Conservation (phyloP, 2,888 invertebrate genomes). For the Leucophenga maculata region DNA sequence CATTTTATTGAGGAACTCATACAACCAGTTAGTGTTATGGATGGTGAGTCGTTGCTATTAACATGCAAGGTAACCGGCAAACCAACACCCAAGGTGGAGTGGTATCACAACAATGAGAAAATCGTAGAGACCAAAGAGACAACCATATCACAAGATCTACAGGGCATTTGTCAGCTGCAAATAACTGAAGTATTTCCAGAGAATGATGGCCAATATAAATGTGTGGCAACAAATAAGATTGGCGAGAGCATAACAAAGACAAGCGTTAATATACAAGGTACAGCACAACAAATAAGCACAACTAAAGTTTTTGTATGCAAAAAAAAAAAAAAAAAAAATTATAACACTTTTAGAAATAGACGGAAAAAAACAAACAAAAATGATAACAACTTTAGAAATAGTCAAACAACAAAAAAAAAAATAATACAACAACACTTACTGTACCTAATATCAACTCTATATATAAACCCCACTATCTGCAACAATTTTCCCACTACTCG, state of each 20-base stretch:
- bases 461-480: conserved; percentile 24
- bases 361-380: too few species aligned
- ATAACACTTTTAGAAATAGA: conserved; percentile 44
- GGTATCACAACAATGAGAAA: conserved; percentile 83
- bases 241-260: conserved; percentile 87
- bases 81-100: conserved; percentile 85
- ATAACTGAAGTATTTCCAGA: conserved; percentile 92
- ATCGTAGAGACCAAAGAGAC: conserved; percentile 86
- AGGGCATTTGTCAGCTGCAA: conserved; percentile 85
- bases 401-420: conserved; percentile 30
- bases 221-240: conserved; percentile 85
- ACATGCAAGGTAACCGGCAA: conserved; percentile 82
- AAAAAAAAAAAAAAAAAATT: neutral
- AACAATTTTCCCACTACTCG: conserved; percentile 48
- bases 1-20: conserved; percentile 81
- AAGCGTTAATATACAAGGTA: conserved; percentile 87
- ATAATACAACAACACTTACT: conserved; percentile 40
- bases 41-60: conserved; percentile 87
- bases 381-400: conserved; percentile 44
- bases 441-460: conserved; percentile 38
- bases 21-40: conserved; percentile 85
- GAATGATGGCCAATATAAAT: conserved; percentile 89
- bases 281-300: conserved; percentile 26
- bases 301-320: neutral
- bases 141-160: conserved; percentile 80